A percentile compares a stretch with the other conserved stretches of the same genome.
phyloP scores from a whole-genome alignment of 2,888 invertebrate species.

The Horisme vitalbata region DNA sequence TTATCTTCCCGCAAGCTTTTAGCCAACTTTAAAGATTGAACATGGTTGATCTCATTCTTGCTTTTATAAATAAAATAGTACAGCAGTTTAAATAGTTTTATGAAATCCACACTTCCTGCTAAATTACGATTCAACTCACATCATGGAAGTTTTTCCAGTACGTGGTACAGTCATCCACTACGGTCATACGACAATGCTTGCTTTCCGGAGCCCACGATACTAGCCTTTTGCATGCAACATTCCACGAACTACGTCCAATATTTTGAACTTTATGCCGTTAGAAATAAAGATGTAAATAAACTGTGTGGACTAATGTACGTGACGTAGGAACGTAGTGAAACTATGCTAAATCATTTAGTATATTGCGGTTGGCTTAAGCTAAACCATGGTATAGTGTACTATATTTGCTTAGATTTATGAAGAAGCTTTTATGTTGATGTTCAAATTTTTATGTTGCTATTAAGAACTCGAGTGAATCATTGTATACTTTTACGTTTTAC shows the following conservation, averaged over 20 bases:
- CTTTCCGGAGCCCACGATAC: conserved; percentile 41
- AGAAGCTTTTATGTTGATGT: not conserved
- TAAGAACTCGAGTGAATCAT: too few relatives aligned
- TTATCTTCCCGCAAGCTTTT: too few relatives aligned
- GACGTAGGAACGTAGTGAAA: conserved; percentile 5
- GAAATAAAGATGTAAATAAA: conserved; percentile 14
- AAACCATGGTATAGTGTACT: too few relatives aligned
- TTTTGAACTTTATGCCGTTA: conserved; percentile 1
- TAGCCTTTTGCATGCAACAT: conserved; percentile 61
- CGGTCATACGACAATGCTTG: conserved; percentile 40
- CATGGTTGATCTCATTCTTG: too few relatives aligned
- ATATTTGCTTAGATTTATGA: conserved; percentile 4
- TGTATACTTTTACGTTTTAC: too few relatives aligned
- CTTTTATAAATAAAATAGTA: too few relatives aligned
- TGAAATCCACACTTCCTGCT: conserved; percentile 26
- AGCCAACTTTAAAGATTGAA: too few relatives aligned
- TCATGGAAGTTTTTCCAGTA: conserved; percentile 31
- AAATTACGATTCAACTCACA: conserved; percentile 34
- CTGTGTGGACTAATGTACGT: conserved; percentile 17
- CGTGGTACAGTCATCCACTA: conserved; percentile 38
- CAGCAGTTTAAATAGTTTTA: not conserved
- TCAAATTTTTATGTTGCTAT: not conserved
- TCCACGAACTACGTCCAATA: conserved; percentile 34
- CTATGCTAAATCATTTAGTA: conserved; percentile 21
- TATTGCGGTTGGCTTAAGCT: conserved; percentile 1